Percentiles rank a stretch among this genome's conserved stretches.
Conservation (phyloP, 2,888 invertebrate genomes). For the Metacarcinus magister region DNA sequence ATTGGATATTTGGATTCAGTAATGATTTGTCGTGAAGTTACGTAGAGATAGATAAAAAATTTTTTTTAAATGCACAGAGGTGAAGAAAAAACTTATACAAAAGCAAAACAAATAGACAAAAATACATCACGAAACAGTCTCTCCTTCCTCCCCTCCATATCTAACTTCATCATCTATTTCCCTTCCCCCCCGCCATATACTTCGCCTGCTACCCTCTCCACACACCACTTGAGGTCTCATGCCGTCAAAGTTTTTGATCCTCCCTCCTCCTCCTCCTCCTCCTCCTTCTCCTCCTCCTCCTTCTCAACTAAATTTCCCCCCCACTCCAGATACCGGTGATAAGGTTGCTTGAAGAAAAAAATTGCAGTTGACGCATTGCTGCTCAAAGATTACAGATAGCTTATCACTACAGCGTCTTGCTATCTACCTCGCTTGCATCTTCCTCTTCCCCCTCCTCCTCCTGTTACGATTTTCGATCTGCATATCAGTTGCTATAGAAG, state of each 20-base stretch:
- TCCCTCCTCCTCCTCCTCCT: background rate
- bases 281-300: background rate
- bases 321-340: conserved; percentile 1
- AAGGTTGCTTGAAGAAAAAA: background rate
- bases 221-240: background rate
- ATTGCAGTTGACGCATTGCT: background rate
- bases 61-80: background rate
- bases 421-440: background rate
- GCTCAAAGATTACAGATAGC: background rate
- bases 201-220: background rate
- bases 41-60: background rate
- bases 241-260: background rate
- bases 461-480: background rate
- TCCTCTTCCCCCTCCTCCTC: conserved; percentile 17
- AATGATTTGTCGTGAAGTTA: no score
- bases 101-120: background rate
- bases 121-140: background rate
- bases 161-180: background rate
- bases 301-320: background rate
- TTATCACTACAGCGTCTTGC: background rate
- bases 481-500: background rate
- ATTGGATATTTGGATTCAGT: background rate
- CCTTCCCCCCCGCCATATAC: background rate
- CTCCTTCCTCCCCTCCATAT: background rate
- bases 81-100: background rate